Evolutionary conservation across 2,113 vertebrate species (phyloP).

Genomic region (Myotis lucifugus): DNA sequence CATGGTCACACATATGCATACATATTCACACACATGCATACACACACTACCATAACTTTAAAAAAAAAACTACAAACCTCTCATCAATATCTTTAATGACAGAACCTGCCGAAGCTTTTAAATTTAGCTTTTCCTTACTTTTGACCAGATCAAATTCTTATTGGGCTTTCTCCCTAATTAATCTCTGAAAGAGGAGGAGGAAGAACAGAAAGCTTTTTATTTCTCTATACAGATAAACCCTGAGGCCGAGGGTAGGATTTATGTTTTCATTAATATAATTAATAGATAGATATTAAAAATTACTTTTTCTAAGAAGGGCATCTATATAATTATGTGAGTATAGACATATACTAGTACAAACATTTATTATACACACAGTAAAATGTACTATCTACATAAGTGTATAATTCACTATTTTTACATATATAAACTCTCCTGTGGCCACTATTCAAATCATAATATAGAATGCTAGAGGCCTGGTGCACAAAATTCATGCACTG

Average conservation of each 20-base stretch:
- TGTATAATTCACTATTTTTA: not conserved
- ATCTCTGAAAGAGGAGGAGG: not conserved
- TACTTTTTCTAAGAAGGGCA: constrained; percentile 12
- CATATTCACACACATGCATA: not conserved
- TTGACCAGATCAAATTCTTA: constrained; percentile 39
- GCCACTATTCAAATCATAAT: not conserved
- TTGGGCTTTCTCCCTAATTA: not conserved
- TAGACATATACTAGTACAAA: not conserved
- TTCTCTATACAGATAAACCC: not conserved
- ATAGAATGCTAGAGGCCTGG: not conserved
- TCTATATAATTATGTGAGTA: not conserved
- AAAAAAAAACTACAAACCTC: not conserved
- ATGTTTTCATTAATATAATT: constrained; percentile 3
- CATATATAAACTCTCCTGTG: not conserved
- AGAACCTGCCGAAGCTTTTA: constrained; percentile 14
- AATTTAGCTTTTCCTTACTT: constrained; percentile 39
- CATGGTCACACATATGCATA: not conserved
- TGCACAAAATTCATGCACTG: too few species aligned
- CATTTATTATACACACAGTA: not conserved
- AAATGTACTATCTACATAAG: not conserved
- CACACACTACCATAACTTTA: not conserved
- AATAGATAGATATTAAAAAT: constrained; percentile 5
- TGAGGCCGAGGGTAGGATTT: not conserved
- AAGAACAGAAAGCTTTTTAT: not conserved
- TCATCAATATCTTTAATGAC: not conserved